Base-by-base conservation (phyloP, 2,797 vertebrate genomes). In the Tarsius wallacei region DNA sequence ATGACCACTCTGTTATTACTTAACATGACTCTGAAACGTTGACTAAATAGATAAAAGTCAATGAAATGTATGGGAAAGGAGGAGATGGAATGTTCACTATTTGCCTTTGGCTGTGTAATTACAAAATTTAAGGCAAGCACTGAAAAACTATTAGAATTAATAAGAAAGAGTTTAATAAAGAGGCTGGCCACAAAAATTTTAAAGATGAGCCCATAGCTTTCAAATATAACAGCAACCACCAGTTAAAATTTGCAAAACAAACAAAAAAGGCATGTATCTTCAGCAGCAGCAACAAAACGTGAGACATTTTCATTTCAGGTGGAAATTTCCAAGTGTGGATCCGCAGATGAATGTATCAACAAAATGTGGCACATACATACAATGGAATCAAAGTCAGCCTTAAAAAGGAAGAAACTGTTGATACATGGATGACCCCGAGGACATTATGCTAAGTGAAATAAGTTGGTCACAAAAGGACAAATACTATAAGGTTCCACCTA, bases 131-230 rank as follows among this genome's bases (percentile, higher is more conserved):
- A 89, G 21, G 70, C 4, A 83, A 70, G 64, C 59, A 80, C 33
- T 66, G 64, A 90, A 78, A 85, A 85, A 64, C 55, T 80, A 57
- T n/a, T 36, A 31, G 81, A 74, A 81, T 87, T 61, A 73, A 87
- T 77, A 14, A 83, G 5, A 59, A 42, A 55, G 66, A 57, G 47
- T 16, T 70, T 61, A 92, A 68, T 66, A 63, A 77, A 89, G 33
- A 0, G 2, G 36, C 31, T 31, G 19, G 24, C 63, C 70, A 57
- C 57, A 33, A 73, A 47, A 61, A 73, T 81, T 86, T 86, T 80
- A 95, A 70, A 61, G 73, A 53, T 49, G 92, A 92, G 57, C 14
- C 26, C 91, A 74, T 21, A 51, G 59, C 51, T 73, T 87, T 74
- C 59, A 91, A 87, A 68, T 51, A 1, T 68, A 74, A 95, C 5